phyloP scores from a whole-genome alignment of 2,888 invertebrate genomes.

The Drosophila ezoana region DNA sequence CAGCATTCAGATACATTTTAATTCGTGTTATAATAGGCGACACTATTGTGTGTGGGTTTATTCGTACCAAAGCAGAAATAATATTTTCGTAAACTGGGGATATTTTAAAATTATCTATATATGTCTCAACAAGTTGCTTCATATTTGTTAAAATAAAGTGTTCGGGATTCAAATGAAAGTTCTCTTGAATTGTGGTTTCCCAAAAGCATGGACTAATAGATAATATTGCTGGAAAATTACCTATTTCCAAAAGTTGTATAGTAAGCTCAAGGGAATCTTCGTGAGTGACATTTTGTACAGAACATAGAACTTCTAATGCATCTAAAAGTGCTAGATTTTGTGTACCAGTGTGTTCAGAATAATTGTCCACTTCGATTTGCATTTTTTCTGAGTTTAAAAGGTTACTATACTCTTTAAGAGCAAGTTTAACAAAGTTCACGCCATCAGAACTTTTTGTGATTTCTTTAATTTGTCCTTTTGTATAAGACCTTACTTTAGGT shows the following conservation, averaged over 20 bases:
- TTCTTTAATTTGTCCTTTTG: slow-evolving; percentile 87
- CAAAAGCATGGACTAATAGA: slow-evolving; percentile 88
- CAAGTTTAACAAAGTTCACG: slow-evolving; percentile 87
- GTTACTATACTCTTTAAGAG: slow-evolving; percentile 89
- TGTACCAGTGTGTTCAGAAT: slow-evolving; percentile 66
- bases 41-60: slow-evolving; percentile 88
- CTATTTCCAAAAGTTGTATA: slow-evolving; percentile 89
- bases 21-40: slow-evolving; percentile 88
- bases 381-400: slow-evolving; percentile 89
- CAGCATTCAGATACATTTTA: slow-evolving; percentile 87
- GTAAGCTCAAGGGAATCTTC: slow-evolving; percentile 87
- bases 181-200: slow-evolving; percentile 87
- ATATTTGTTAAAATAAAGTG: slow-evolving; percentile 87
- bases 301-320: slow-evolving; percentile 78
- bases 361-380: slow-evolving; percentile 71
- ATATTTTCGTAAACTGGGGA: slow-evolving; percentile 89
- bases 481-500: slow-evolving; percentile 87
- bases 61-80: slow-evolving; percentile 88
- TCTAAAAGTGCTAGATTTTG: slow-evolving; percentile 79
- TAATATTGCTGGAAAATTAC: slow-evolving; percentile 91
- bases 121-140: slow-evolving; percentile 87
- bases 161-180: slow-evolving; percentile 81
- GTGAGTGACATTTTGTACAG: slow-evolving; percentile 68
- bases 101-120: slow-evolving; percentile 87
- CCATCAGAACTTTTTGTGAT: slow-evolving; percentile 87